These are phyloP conservation scores for Aelia acuminata DNA, from an alignment of 2,888 invertebrate genomes.

Conservation along the genomic window DNA sequence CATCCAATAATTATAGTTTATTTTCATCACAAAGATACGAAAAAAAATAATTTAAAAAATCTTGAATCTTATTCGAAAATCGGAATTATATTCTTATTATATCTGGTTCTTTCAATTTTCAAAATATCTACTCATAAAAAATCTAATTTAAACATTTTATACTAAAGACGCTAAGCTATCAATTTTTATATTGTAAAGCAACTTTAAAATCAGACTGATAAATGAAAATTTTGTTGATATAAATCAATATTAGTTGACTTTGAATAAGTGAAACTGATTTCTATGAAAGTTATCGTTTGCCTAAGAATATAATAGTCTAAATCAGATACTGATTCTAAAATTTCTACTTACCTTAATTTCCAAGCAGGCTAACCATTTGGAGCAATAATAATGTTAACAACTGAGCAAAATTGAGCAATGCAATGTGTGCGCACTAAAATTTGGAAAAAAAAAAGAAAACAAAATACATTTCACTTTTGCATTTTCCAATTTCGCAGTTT, in stretches of 20 bases:
- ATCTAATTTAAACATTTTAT: neutral
- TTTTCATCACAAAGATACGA: neutral
- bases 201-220: neutral
- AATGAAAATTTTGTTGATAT: neutral
- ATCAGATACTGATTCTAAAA: neutral
- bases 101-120: neutral
- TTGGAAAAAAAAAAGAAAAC: neutral
- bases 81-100: neutral
- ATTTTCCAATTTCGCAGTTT: slow-evolving; percentile 46
- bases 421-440: slow-evolving; percentile 20
- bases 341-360: slow-evolving; percentile 43
- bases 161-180: neutral
- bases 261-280: neutral
- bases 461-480: slow-evolving; percentile 34
- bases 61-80: too few species aligned
- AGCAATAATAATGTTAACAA: slow-evolving; percentile 36
- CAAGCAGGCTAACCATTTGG: slow-evolving; percentile 4
- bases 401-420: slow-evolving; percentile 54
- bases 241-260: neutral
- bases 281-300: too few species aligned
- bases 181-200: neutral
- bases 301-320: too few species aligned
- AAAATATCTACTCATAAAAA: neutral
- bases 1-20: too few species aligned
- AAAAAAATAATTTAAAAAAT: neutral